Percentiles rank a stretch among this genome's conserved stretches.
Evolutionary conservation across 2,797 vertebrate species (phyloP).

Genomic region (Microctenopoma lineatum): DNA sequence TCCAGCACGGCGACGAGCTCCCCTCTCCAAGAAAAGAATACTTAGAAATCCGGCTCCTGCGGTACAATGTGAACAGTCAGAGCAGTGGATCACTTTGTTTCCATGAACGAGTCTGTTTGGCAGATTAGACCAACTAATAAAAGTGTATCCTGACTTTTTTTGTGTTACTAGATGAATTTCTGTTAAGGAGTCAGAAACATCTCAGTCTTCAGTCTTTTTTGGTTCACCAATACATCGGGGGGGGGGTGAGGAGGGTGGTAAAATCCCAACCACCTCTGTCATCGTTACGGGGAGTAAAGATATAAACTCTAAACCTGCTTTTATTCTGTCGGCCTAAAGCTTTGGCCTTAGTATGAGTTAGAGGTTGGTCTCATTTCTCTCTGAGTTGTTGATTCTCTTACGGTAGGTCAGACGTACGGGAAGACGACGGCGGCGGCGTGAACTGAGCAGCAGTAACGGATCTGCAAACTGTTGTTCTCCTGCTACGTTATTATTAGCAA

Average conservation of each 20-base stretch:
- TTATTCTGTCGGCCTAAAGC: conserved; percentile 8
- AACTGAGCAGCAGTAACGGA: no score
- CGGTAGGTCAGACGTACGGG: background rate
- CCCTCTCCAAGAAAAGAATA: conserved; percentile 1
- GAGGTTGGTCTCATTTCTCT: conserved; percentile 16
- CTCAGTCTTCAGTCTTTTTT: background rate
- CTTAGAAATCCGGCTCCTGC: background rate
- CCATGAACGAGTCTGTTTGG: background rate
- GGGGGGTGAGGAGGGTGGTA: no score
- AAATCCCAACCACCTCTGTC: background rate
- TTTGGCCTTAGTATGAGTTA: background rate
- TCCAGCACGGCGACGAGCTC: conserved; percentile 21
- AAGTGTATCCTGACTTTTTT: background rate
- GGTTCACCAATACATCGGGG: background rate
- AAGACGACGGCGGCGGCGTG: background rate
- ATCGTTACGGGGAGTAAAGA: background rate
- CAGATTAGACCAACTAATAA: background rate
- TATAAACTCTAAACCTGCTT: background rate
- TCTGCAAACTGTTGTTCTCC: background rate
- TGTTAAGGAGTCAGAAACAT: no score
- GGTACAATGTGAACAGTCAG: no score
- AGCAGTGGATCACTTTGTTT: background rate
- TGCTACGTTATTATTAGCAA: background rate
- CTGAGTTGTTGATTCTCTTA: conserved; percentile 16
- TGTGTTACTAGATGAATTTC: background rate